These are phyloP conservation scores for Aphaenogaster floridana DNA, from an alignment of 1,140 invertebrate species.

Conservation along the genomic window DNA sequence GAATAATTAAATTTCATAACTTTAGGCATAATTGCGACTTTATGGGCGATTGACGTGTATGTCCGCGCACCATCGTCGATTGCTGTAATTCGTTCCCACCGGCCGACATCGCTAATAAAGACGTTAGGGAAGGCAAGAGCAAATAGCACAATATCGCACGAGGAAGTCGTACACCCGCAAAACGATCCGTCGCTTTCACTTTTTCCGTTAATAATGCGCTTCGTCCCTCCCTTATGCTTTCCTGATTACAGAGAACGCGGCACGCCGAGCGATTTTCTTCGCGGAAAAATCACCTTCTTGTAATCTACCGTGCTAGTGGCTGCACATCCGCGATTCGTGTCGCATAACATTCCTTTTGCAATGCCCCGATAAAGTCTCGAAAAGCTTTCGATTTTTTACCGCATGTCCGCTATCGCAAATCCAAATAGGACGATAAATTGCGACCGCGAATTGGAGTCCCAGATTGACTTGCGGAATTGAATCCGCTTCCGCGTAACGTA, in stretches of 20 bases:
- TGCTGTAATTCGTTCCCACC: conserved; percentile 12
- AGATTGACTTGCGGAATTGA: conserved; percentile 37
- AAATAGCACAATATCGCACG: conserved; percentile 45
- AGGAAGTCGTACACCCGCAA: conserved; percentile 44
- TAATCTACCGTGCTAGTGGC: background rate
- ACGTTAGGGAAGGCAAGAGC: background rate
- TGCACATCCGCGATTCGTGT: background rate
- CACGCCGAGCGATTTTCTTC: conserved; percentile 7
- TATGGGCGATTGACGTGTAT: background rate
- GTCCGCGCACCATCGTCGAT: background rate
- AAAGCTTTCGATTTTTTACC: background rate
- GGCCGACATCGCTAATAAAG: conserved; percentile 29
- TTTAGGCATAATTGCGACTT: conserved; percentile 21
- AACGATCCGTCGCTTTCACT: conserved; percentile 67
- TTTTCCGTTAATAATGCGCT: conserved; percentile 44
- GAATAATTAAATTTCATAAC: conserved; percentile 50
- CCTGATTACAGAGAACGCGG: conserved; percentile 35
- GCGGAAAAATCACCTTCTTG: conserved; percentile 18
- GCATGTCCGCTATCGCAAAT: background rate
- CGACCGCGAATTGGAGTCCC: conserved; percentile 1
- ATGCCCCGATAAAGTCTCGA: too few species aligned
- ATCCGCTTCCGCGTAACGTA: conserved; percentile 23
- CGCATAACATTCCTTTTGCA: background rate
- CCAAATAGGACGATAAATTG: background rate
- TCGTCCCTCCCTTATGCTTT: conserved; percentile 7